Percentiles rank a stretch among this genome's conserved stretches.
phyloP scores from a whole-genome alignment of 2,113 vertebrate species.

The Hyaena hyaena region DNA sequence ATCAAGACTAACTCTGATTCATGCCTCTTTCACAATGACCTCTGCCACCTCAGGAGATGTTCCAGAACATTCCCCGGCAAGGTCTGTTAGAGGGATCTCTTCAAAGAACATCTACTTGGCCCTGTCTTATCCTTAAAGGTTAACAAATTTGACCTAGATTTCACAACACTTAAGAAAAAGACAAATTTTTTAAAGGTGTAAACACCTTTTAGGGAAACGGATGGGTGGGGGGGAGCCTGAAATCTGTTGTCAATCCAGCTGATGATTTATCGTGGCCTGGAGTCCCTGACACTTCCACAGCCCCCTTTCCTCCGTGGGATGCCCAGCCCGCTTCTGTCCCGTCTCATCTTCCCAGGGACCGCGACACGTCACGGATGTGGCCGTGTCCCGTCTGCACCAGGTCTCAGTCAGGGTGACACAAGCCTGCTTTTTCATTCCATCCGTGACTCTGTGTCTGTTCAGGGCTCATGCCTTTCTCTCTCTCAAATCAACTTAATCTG shows the following conservation, averaged over 20 bases:
- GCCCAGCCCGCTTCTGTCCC: not conserved
- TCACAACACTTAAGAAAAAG: not conserved
- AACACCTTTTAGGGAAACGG: not conserved
- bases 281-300: fast-evolving
- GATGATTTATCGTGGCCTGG: fast-evolving
- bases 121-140: too few relatives aligned
- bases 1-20: not conserved
- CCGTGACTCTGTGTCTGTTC: not conserved
- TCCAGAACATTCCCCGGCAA: not conserved
- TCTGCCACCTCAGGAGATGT: fast-evolving
- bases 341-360: fast-evolving
- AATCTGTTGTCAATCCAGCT: fast-evolving
- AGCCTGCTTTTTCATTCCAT: fast-evolving
- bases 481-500: fast-evolving
- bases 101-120: not conserved
- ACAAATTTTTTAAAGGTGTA: not conserved
- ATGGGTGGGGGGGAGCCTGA: not conserved
- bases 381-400: not conserved
- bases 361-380: not conserved
- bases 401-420: not conserved
- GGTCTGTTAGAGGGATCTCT: not conserved
- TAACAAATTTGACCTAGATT: not conserved
- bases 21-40: not conserved
- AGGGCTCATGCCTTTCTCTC: not conserved
- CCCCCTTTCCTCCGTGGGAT: not conserved